A percentile compares a stretch with the other conserved stretches of the same genome.
Evolutionary conservation across 2,113 vertebrate species (phyloP).

Genomic region (crab-eating macaque (Macaca fascicularis)): T2T-MFA8v1.1 NC_088395.1:111373001-111373500

Average conservation of each 20-base stretch:
- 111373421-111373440: neutral
- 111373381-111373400: neutral
- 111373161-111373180: neutral
- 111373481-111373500: neutral
- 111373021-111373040: neutral
- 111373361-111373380: neutral
- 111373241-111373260: neutral
- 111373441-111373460: neutral
- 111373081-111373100: neutral
- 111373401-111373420: neutral
- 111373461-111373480: neutral
- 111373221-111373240: neutral
- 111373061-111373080: neutral
- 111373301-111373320: neutral
- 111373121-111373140: neutral
- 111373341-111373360: neutral
- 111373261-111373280: neutral
- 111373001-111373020: neutral
- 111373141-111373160: neutral
- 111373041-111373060: neutral
- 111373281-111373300: conserved; percentile 12
- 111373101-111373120: conserved; percentile 16
- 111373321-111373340: neutral
- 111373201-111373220: neutral
- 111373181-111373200: neutral